Evolutionary conservation across 2,888 invertebrate species (phyloP).

Genomic region (Lasioglossum malachurum): DNA sequence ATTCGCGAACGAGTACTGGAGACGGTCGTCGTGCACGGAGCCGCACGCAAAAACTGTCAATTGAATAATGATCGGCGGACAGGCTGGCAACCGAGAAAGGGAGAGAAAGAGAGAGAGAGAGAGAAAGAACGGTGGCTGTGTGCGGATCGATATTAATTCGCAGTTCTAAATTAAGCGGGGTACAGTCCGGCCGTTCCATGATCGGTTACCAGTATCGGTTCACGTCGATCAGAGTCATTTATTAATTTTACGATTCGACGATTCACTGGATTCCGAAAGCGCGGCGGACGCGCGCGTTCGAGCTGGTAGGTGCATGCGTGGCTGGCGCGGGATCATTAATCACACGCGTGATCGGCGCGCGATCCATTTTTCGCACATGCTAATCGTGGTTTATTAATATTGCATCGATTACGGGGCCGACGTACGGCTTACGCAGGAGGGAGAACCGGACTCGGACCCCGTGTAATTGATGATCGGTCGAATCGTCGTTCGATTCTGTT

Average conservation of each 20-base stretch:
- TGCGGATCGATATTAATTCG: slow-evolving; percentile 56
- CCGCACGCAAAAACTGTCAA: slow-evolving; percentile 30
- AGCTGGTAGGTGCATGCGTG: slow-evolving; percentile 21
- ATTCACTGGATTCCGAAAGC: slow-evolving; percentile 62
- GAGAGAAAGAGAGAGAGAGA: background rate
- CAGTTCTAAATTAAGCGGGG: slow-evolving; percentile 55
- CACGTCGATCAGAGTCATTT: slow-evolving; percentile 66
- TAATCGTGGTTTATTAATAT: slow-evolving; percentile 76
- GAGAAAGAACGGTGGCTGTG: slow-evolving; percentile 14
- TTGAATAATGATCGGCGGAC: slow-evolving; percentile 48
- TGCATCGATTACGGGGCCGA: slow-evolving; percentile 71
- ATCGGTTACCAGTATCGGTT: slow-evolving; percentile 57
- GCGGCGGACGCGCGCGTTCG: slow-evolving; percentile 2
- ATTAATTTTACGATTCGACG: slow-evolving; percentile 73
- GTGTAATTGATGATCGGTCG: slow-evolving; percentile 69
- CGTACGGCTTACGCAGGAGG: slow-evolving; percentile 64
- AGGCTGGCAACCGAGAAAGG: slow-evolving; percentile 24
- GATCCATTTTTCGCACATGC: slow-evolving; percentile 73
- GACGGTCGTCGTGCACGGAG: slow-evolving; percentile 27
- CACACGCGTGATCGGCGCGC: slow-evolving; percentile 63
- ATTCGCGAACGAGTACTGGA: slow-evolving; percentile 30
- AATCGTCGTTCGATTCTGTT: slow-evolving; percentile 63
- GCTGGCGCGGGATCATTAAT: slow-evolving; percentile 65
- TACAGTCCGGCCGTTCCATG: slow-evolving; percentile 36
- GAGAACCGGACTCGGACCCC: slow-evolving; percentile 29